Base-by-base conservation (phyloP, 1,140 invertebrate genomes). In the Teleopsis dalmanni region DNA sequence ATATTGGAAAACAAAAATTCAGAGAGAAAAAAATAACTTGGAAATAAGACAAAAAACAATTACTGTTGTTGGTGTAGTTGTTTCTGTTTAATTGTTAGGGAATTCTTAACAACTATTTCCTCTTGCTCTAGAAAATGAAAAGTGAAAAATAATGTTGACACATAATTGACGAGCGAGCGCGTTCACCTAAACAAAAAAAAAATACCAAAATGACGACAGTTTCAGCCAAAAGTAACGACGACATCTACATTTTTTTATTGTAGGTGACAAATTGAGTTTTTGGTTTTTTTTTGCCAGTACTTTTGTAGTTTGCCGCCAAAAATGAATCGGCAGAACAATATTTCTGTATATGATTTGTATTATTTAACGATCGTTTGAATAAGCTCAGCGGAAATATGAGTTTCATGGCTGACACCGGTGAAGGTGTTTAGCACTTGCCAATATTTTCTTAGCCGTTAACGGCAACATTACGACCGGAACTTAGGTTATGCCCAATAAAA, bases 181-280 rank as follows among this genome's bases (percentile, higher is more conserved):
- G 13, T 25, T 10, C 44, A 26, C 18, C 29, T 19, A 14, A 34
- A 6, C 29, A 6, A 14, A 36, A 16, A 14, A 36, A 19, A 14
- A 36, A 19, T 18, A 19, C 6, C 14, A 11, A n/a, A 38, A 38
- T 9, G 13, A 22, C 19, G 18, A 38, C 25, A 19, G 25, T 22
- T 7, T 19, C 4, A 22, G 18, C 8, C 19, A 23, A 11, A 23
- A 22, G 11, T 29, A 36, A 47, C 34, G 14, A 5, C 29, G 21
- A 33, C 26, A 37, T 23, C 21, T 27, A 22, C 10, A 26, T 46
- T 54, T 62, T 59, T 57, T 53, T 60, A 59, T 65, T 65, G 62
- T 65, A 59, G 62, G 62, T 57, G 62, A 65, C 61, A 65, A 62
- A 60, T 60, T 60, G 62, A 37, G 35, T 23, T 34, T 36, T 31